Conservation (phyloP, 2,888 invertebrate species). For the Phoenoteleia sp. region DNA sequence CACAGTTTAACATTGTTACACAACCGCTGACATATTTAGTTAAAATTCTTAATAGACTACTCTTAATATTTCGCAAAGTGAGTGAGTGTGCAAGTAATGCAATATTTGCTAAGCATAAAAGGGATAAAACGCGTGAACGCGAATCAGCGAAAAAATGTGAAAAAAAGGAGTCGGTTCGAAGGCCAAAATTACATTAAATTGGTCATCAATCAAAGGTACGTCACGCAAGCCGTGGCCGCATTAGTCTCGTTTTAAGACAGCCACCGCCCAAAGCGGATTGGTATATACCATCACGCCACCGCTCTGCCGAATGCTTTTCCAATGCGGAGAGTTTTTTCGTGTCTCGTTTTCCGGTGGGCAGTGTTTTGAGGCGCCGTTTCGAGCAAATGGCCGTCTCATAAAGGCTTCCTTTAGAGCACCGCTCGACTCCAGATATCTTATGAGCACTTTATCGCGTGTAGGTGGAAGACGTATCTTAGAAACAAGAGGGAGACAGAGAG, state of each 20-base stretch:
- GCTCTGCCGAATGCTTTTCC: slow-evolving; percentile 3
- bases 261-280: slow-evolving; percentile 23
- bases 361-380: slow-evolving; percentile 16
- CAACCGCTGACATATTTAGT: too few relatives aligned
- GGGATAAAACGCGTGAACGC: background rate
- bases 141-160: background rate
- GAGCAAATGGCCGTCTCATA: slow-evolving; percentile 39
- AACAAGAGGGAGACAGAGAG: slow-evolving; percentile 21
- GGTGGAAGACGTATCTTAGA: slow-evolving; percentile 46
- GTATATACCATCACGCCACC: background rate
- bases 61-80: background rate
- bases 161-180: slow-evolving; percentile 13
- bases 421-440: slow-evolving; percentile 45
- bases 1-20: too few relatives aligned
- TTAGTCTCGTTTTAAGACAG: slow-evolving; percentile 46
- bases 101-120: slow-evolving; percentile 2
- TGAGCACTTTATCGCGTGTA: slow-evolving; percentile 51
- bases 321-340: slow-evolving; percentile 3
- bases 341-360: slow-evolving; percentile 38
- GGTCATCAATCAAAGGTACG: slow-evolving; percentile 51
- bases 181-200: slow-evolving; percentile 46
- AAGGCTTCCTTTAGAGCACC: slow-evolving; percentile 34
- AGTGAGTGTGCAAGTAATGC: slow-evolving; percentile 10
- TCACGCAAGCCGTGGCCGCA: slow-evolving; percentile 36
- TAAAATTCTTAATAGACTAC: background rate